phyloP scores from a whole-genome alignment of 2,113 vertebrate genomes.

The Cavia aperea region DNA sequence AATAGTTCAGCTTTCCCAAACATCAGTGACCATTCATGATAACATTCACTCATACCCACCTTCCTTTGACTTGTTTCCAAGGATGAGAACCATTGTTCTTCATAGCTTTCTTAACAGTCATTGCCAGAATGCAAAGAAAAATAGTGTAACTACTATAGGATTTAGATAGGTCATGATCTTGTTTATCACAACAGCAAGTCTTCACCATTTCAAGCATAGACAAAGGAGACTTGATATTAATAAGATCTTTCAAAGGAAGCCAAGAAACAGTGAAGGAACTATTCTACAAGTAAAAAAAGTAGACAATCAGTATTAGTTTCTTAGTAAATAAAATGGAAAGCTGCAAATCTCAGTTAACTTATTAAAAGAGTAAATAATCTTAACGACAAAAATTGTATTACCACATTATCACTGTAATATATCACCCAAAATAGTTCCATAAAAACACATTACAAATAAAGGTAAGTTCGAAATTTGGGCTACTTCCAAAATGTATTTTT shows the following conservation, averaged over 20 bases:
- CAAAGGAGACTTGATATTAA: constrained; percentile 84
- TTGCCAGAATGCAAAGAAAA: constrained; percentile 90
- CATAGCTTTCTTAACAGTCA: constrained; percentile 81
- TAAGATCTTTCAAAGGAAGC: constrained; percentile 88
- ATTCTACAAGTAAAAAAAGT: constrained; percentile 77
- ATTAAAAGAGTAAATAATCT: constrained; percentile 13
- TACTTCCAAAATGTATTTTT: background rate
- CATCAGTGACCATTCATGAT: background rate
- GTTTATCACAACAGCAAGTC: constrained; percentile 80
- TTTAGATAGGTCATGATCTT: constrained; percentile 80
- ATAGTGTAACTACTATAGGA: constrained; percentile 91
- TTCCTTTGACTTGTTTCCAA: constrained; percentile 98
- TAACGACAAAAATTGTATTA: constrained; percentile 8
- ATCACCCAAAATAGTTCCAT: background rate
- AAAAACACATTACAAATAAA: background rate
- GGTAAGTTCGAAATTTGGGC: background rate
- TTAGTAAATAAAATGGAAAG: constrained; percentile 37
- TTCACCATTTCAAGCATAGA: constrained; percentile 87
- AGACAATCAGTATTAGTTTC: constrained; percentile 35
- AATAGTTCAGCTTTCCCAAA: background rate
- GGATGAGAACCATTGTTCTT: constrained; percentile 80
- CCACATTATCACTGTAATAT: background rate
- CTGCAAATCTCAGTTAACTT: constrained; percentile 23
- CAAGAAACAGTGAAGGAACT: constrained; percentile 88
- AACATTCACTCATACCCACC: constrained; percentile 73